Evolutionary conservation across 2,888 invertebrate species (phyloP).

Genomic region (Sarcophaga variegata): DNA sequence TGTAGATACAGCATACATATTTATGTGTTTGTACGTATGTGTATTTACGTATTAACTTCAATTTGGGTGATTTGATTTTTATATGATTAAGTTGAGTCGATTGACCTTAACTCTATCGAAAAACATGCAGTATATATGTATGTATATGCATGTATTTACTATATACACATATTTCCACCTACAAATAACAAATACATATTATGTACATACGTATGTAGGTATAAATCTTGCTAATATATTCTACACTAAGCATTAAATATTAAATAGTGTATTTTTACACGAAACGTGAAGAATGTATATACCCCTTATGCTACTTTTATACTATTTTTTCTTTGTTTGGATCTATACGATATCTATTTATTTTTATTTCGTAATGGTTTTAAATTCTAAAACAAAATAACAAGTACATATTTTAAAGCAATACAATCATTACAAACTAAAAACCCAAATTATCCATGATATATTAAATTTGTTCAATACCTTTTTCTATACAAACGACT

Average conservation of each 20-base stretch:
- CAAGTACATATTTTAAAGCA: neutral
- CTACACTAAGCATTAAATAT: neutral
- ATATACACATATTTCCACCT: neutral
- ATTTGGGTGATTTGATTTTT: conserved; percentile 39
- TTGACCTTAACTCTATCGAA: conserved; percentile 47
- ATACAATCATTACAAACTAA: conserved; percentile 41
- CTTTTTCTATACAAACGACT: neutral
- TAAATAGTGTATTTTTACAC: too few species aligned
- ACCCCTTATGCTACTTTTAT: neutral
- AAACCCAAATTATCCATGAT: conserved; percentile 42
- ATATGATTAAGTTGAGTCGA: conserved; percentile 54
- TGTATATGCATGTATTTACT: neutral
- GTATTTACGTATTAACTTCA: neutral
- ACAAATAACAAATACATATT: neutral
- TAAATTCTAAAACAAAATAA: conserved; percentile 19
- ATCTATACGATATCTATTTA: neutral
- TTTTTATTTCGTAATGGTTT: conserved; percentile 33
- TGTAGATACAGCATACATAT: too few species aligned
- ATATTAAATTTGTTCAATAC: conserved; percentile 45
- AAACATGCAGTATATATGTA: neutral
- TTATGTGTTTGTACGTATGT: neutral
- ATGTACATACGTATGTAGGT: neutral
- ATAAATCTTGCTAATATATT: neutral
- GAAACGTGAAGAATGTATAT: too few species aligned
- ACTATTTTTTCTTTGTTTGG: conserved; percentile 5